Base-by-base conservation (phyloP, 1,140 invertebrate genomes). In the Littorina saxatilis region DNA sequence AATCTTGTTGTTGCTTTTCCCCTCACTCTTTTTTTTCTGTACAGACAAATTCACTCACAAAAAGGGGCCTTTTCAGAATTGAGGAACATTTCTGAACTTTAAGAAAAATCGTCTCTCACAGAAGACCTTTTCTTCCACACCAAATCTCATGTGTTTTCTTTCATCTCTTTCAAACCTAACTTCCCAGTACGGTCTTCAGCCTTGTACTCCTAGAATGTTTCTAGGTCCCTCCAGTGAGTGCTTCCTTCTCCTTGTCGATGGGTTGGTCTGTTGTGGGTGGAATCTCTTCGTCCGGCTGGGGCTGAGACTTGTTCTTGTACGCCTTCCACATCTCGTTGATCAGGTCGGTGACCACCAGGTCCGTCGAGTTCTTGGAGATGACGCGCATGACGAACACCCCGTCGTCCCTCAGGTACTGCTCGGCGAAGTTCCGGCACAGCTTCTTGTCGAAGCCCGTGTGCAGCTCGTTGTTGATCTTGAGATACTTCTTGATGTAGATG, bases 351-450 rank as follows among this genome's bases (percentile, higher is more conserved):
- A 88, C 88, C 0, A 91, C 89, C 20, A 92, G 81, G 80, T 91
- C 88, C 32, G 90, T 91, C 3, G 91, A 89, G 77, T 92, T 92
- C 72, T 88, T 90, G n/a, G 89, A 86, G 9, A 92, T 87, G 17
- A 92, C 82, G 9, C 89, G 78, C 40, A 92, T 84, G 7, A 92
- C 85, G 72, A 92, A 92, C 29, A 90, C 87, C 29, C 91, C 91
- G 74, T 92, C 90, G 74, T 90, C 88, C 11, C 90, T 80, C 13
- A 92, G 83, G 82, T 92, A 92, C 17, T 87, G 72, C 29, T 88
- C 84, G 5, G 88, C 86, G 77, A 92, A 92, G 80, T 87, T 86
- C 0, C 74, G 79, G 72, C 88, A 89, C 58, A 90, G 75, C 55
- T 87, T 88, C 79, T 90, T 91, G 84, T 91, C 90, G 55, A 83